Percentiles rank a stretch among this genome's conserved stretches.
phyloP scores from a whole-genome alignment of 2,888 invertebrate species.

The Kuschelorhynchus macadamiae region DNA sequence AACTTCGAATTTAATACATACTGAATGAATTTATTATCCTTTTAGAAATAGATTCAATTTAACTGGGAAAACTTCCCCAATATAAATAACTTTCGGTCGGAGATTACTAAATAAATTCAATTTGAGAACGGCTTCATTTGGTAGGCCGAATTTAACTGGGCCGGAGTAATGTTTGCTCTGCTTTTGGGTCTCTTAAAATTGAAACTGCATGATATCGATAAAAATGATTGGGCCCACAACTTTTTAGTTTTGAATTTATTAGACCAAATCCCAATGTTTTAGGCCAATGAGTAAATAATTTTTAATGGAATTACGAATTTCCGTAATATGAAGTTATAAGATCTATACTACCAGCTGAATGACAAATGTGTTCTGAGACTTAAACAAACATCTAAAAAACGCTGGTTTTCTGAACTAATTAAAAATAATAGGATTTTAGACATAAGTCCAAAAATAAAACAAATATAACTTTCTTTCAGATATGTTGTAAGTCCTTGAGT shows the following conservation, averaged over 20 bases:
- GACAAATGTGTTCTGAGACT: no score
- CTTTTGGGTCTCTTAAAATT: slow-evolving; percentile 4
- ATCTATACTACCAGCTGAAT: no score
- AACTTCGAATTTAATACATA: slow-evolving; percentile 53
- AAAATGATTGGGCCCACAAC: slow-evolving; percentile 20
- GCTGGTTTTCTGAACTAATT: no score
- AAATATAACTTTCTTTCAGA: no score
- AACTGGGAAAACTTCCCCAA: slow-evolving; percentile 51
- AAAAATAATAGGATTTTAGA: no score
- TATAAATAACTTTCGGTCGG: slow-evolving; percentile 46
- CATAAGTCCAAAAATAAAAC: no score
- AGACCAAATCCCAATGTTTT: no score
- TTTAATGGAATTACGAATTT: no score
- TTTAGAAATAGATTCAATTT: slow-evolving; percentile 56
- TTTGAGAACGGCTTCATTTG: slow-evolving; percentile 31
- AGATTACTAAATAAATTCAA: slow-evolving; percentile 50
- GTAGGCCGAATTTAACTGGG: slow-evolving; percentile 31
- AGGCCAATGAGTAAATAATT: no score
- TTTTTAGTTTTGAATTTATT: slow-evolving; percentile 30
- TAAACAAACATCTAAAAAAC: no score
- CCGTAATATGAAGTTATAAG: no score
- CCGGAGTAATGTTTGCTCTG: slow-evolving; percentile 12
- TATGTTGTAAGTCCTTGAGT: no score
- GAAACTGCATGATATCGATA: slow-evolving; percentile 13
- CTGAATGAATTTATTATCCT: slow-evolving; percentile 56